A percentile compares a stretch with the other conserved stretches of the same genome.
phyloP scores from a whole-genome alignment of 2,113 vertebrate genomes.

The Picathartes gymnocephalus region DNA sequence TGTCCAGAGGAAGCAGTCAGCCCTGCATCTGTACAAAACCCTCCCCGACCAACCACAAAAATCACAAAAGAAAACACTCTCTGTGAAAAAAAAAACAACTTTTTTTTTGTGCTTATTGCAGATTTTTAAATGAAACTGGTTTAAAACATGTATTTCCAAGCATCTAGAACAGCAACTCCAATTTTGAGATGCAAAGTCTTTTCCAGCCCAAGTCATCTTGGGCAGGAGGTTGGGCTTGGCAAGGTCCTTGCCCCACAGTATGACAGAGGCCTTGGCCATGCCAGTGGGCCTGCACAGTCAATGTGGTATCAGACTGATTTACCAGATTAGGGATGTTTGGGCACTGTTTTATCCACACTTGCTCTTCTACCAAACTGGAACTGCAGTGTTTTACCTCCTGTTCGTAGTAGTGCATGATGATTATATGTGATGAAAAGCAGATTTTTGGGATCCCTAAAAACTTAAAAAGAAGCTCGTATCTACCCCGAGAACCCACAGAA shows the following conservation, averaged over 20 bases:
- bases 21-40: background rate
- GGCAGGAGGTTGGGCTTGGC: rapidly evolving
- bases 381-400: background rate
- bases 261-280: background rate
- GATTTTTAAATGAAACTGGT: background rate
- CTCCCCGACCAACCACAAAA: background rate
- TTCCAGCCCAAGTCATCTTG: background rate
- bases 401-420: background rate
- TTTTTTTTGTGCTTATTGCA: background rate
- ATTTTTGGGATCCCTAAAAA: background rate
- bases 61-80: background rate
- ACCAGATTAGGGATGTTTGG: background rate
- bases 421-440: background rate
- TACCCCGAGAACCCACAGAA: background rate
- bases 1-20: background rate
- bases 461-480: background rate
- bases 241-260: background rate
- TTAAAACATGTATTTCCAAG: background rate
- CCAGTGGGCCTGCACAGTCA: background rate
- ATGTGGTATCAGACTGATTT: background rate
- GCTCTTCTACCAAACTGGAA: background rate
- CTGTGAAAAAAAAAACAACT: background rate
- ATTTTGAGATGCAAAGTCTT: background rate
- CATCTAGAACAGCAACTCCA: background rate
- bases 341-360: background rate